Conservation (phyloP, 2,113 vertebrate species). For the Dasyurus viverrinus region DNA sequence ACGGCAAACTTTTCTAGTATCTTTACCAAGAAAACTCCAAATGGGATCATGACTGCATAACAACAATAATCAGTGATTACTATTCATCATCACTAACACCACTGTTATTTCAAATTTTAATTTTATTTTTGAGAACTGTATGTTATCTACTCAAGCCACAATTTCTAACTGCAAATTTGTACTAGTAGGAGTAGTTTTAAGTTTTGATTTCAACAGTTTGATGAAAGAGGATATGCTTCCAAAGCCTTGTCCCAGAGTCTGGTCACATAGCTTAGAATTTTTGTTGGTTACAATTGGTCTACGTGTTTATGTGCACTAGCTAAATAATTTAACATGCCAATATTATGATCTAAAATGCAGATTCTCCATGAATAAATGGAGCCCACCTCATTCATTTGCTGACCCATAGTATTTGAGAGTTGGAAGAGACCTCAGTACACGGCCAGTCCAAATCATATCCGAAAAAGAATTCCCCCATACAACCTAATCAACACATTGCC, state of each 20-base stretch:
- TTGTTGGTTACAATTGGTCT: not conserved
- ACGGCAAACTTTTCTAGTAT: not conserved
- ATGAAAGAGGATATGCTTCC: not conserved
- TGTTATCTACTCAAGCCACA: not conserved
- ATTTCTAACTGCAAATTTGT: not conserved
- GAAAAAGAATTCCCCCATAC: not conserved
- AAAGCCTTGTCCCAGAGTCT: not conserved
- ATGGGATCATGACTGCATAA: not conserved
- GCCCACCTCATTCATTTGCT: not conserved
- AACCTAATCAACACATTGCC: not conserved
- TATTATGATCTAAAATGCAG: not conserved
- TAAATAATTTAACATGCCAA: not conserved
- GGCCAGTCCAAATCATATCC: not conserved
- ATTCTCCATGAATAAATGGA: not conserved
- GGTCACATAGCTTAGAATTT: not conserved
- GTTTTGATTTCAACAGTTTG: not conserved
- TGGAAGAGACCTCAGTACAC: not conserved
- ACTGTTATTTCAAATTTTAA: not conserved
- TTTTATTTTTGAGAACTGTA: not conserved
- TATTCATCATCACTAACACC: not conserved
- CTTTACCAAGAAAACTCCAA: not conserved
- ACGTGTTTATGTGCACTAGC: not conserved
- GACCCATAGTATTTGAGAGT: not conserved
- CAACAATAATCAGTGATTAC: not conserved
- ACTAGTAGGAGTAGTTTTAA: not conserved